These are phyloP conservation scores for Paralvinella palmiformis DNA, from an alignment of 1,140 invertebrate species.

Conservation along the genomic window DNA sequence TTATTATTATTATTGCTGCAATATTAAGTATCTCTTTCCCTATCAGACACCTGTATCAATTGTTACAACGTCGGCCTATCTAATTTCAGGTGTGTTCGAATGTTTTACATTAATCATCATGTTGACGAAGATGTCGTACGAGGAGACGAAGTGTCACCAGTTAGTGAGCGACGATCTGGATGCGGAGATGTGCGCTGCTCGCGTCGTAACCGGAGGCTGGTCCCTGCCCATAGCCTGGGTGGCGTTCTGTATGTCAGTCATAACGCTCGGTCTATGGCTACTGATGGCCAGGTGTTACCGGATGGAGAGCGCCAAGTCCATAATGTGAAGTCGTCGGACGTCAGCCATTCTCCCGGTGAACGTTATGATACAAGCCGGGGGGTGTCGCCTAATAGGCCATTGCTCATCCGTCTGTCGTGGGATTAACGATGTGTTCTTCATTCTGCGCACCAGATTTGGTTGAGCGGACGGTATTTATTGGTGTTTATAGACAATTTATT, in stretches of 20 bases:
- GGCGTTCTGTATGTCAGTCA: slow-evolving; percentile 68
- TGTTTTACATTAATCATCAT: slow-evolving; percentile 84
- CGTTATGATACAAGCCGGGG: neutral
- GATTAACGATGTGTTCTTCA: neutral
- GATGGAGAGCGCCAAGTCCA: slow-evolving; percentile 19
- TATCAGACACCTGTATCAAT: slow-evolving; percentile 4
- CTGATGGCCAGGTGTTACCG: slow-evolving; percentile 81
- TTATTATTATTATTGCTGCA: neutral
- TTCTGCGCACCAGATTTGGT: neutral
- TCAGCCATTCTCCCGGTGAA: neutral
- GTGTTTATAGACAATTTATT: too few relatives aligned
- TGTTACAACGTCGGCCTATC: slow-evolving; percentile 18
- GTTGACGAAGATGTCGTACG: slow-evolving; percentile 70
- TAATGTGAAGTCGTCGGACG: slow-evolving; percentile 3
- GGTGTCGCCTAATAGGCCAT: neutral
- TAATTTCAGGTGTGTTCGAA: slow-evolving; percentile 71
- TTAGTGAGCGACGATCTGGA: slow-evolving; percentile 30
- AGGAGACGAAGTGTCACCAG: slow-evolving; percentile 54
- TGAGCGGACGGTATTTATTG: neutral
- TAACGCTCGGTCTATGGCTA: slow-evolving; percentile 76
- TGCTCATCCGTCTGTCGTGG: neutral
- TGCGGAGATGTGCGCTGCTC: slow-evolving; percentile 53
- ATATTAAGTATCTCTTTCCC: neutral
- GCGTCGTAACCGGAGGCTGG: slow-evolving; percentile 73
- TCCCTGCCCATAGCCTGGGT: slow-evolving; percentile 76